Base-by-base conservation (phyloP, 2,113 vertebrate species). In the Petromus typicus region DNA sequence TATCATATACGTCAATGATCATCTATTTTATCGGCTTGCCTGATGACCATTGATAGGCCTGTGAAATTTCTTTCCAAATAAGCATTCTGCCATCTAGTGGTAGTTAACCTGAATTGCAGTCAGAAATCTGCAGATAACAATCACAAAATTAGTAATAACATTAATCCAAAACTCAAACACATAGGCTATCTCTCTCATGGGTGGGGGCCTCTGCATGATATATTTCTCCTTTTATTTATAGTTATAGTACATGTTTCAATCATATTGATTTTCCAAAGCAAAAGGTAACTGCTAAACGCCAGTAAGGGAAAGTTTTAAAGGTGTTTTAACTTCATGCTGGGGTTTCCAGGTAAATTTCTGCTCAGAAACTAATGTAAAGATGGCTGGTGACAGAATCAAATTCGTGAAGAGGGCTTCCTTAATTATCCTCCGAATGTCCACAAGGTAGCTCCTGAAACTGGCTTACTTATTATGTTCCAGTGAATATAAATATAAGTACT, bases 31-130 rank as follows among this genome's bases (percentile, higher is more conserved):
- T 64, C 10, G 84, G 43, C 17, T 61, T 91, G 27, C 57, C 16
- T 95, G 43, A 8, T 4, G 7, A 43, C 59, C 91, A 7, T 37
- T 85, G 34, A 63, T 30, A 61, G n/a, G 23, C 80, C 51, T 84
- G 56, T 16, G 20, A 75, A 3, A 10, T 32, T 93, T 90, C 54
- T 93, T 96, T 93, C 56, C 61, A 94, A 90, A 73, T 82, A 89
- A 90, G 37, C 48, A 85, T 56, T 0, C 3, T 93, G 85, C 92
- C 86, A 96, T 88, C 91, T 89, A 88, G 86, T 73, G 89, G 48
- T 90, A 54, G 9, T 4, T 67, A 45, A 45, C 0, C 54, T 73
- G 71, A 96, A 92, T 82, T 94, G 56, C 86, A 93, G 34, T 73
- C 88, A 88, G 59, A 81, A 92, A 16, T 16, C 17, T 67, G 80